phyloP scores from a whole-genome alignment of 2,113 vertebrate species.

The Cryptomyrus ogoouensis region DNA sequence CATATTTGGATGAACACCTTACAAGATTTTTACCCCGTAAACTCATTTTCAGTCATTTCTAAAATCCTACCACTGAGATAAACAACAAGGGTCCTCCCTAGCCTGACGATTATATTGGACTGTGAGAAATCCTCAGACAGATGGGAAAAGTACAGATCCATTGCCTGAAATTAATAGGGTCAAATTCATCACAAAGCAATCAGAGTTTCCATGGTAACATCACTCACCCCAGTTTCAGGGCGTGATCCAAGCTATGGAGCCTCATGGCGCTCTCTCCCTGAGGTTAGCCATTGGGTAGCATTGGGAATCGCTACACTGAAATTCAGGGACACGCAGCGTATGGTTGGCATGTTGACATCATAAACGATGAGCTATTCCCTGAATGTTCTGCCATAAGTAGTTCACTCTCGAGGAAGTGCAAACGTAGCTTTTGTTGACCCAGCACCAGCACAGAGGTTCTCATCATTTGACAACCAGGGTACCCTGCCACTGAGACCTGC shows the following conservation, averaged over 20 bases:
- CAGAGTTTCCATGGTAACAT: conserved; percentile 22
- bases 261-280: background rate
- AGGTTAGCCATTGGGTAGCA: background rate
- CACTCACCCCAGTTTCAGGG: background rate
- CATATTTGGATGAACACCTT: background rate
- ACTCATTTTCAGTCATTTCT: background rate
- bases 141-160: background rate
- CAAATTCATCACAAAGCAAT: background rate
- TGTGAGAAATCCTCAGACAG: background rate
- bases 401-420: background rate
- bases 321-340: background rate
- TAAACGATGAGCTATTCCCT: background rate
- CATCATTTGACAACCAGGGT: background rate
- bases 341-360: background rate
- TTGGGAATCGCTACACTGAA: background rate
- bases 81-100: background rate
- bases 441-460: background rate
- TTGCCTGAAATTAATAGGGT: conserved; percentile 18
- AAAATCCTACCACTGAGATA: background rate
- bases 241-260: background rate
- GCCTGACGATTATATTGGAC: background rate
- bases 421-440: background rate
- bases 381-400: background rate
- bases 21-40: background rate
- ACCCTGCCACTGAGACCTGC: background rate